These are phyloP conservation scores for Labeo catla DNA, from an alignment of 2,113 vertebrate species.

Conservation along the genomic window DNA sequence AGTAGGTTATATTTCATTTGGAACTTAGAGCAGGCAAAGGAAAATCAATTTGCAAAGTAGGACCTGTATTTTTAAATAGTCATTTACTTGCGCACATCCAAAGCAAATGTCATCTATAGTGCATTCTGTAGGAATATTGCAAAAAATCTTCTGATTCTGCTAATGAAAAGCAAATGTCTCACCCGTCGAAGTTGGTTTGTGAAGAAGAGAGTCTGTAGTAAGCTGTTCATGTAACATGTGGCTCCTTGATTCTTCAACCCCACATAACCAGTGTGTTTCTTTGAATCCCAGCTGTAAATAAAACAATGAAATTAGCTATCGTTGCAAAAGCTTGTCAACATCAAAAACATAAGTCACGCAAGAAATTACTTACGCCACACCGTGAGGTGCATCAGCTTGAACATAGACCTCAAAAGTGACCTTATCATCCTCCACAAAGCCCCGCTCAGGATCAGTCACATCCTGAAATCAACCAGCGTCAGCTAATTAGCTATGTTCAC, in stretches of 20 bases:
- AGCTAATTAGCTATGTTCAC: neutral
- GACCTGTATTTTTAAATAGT: neutral
- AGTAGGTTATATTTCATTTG: neutral
- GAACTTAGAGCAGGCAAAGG: neutral
- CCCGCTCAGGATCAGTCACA: slow-evolving; percentile 97
- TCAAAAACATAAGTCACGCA: neutral
- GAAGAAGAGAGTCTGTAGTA: slow-evolving; percentile 98
- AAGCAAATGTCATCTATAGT: neutral
- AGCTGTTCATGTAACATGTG: slow-evolving; percentile 99
- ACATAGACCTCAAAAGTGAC: slow-evolving; percentile 98
- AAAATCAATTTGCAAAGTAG: neutral
- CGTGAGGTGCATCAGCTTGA: slow-evolving; percentile 96
- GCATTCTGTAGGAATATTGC: neutral
- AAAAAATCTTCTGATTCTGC: neutral
- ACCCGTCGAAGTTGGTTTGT: slow-evolving; percentile 98
- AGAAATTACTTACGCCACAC: slow-evolving; percentile 89
- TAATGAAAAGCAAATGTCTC: slow-evolving; percentile 43
- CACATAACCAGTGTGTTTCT: slow-evolving; percentile 99
- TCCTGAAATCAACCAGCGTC: slow-evolving; percentile 77
- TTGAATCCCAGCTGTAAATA: slow-evolving; percentile 91
- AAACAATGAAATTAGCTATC: neutral
- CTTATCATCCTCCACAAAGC: slow-evolving; percentile 97
- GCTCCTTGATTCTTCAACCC: slow-evolving; percentile 99
- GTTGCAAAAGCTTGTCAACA: neutral
- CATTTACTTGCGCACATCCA: neutral